Evolutionary conservation across 2,888 invertebrate genomes (phyloP).

Genomic region (Parnassius orleans): DNA sequence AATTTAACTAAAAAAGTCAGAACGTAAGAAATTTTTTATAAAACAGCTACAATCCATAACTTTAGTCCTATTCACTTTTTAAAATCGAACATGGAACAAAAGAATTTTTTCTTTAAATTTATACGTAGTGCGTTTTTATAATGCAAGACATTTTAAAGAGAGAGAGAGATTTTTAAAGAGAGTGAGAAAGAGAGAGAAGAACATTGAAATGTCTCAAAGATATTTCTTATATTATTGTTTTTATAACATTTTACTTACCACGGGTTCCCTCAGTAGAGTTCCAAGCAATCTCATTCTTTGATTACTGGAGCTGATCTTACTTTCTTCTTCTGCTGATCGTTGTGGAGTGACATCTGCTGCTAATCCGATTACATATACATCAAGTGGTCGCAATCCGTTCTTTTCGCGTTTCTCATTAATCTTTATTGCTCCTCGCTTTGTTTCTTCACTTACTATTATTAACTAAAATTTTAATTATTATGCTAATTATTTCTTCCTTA

Average conservation of each 20-base stretch:
- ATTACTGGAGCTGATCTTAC: constrained; percentile 97
- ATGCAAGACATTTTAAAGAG: no score
- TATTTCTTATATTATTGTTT: no score
- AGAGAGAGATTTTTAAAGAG: no score
- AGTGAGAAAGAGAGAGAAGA: no score
- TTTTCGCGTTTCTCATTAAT: constrained; percentile 90
- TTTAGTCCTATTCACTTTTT: no score
- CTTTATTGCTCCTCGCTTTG: constrained; percentile 89
- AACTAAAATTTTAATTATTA: constrained; percentile 67
- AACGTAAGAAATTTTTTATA: no score
- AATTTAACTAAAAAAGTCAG: no score
- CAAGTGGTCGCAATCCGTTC: constrained; percentile 83
- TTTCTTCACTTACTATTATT: constrained; percentile 95
- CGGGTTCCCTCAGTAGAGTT: constrained; percentile 84
- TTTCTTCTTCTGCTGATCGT: constrained; percentile 84
- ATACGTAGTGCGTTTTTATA: no score
- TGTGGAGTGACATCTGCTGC: constrained; percentile 81
- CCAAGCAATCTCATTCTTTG: constrained; percentile 92
- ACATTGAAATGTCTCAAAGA: no score
- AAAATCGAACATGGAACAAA: no score
- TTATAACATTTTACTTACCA: constrained; percentile 59
- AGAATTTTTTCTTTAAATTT: no score
- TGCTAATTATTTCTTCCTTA: background rate
- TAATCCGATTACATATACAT: constrained; percentile 87
- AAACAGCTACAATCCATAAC: no score